Conservation (phyloP, 2,888 invertebrate species). For the Drosophila trichaetosa region DNA sequence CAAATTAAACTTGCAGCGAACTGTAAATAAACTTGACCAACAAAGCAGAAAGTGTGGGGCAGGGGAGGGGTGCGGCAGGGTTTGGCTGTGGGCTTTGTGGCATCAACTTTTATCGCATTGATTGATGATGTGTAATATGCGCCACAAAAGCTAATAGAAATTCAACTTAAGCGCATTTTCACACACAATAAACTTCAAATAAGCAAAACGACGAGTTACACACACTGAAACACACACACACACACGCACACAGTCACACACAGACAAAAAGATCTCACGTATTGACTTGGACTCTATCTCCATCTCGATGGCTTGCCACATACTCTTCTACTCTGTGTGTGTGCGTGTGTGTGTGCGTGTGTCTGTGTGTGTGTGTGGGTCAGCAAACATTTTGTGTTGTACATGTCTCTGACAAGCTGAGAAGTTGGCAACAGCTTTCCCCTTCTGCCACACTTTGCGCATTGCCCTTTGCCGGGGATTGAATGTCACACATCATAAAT, state of each 20-base stretch:
- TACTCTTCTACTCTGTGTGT: neutral
- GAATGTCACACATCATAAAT: slow-evolving; percentile 82
- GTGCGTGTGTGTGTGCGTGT: slow-evolving; percentile 1
- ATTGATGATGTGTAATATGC: slow-evolving; percentile 82
- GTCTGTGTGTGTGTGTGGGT: slow-evolving; percentile 12
- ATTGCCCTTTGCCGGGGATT: slow-evolving; percentile 67
- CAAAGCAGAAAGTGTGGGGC: neutral
- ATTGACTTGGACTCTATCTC: slow-evolving; percentile 44
- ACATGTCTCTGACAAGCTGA: slow-evolving; percentile 15
- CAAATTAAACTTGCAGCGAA: slow-evolving; percentile 44
- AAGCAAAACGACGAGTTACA: slow-evolving; percentile 57
- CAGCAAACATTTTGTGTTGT: slow-evolving; percentile 18
- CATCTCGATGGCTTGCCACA: neutral
- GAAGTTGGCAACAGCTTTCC: slow-evolving; percentile 10
- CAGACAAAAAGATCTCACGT: slow-evolving; percentile 61
- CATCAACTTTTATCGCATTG: slow-evolving; percentile 74
- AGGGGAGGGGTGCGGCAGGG: neutral
- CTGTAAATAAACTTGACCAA: slow-evolving; percentile 45
- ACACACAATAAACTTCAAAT: slow-evolving; percentile 83
- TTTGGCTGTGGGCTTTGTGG: neutral
- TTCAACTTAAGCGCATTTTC: slow-evolving; percentile 81
- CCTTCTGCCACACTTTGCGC: slow-evolving; percentile 24
- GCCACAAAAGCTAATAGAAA: slow-evolving; percentile 81
- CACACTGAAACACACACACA: neutral
- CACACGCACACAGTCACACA: neutral